phyloP scores from a whole-genome alignment of 2,113 vertebrate genomes.

The Accipiter virgatus region DNA sequence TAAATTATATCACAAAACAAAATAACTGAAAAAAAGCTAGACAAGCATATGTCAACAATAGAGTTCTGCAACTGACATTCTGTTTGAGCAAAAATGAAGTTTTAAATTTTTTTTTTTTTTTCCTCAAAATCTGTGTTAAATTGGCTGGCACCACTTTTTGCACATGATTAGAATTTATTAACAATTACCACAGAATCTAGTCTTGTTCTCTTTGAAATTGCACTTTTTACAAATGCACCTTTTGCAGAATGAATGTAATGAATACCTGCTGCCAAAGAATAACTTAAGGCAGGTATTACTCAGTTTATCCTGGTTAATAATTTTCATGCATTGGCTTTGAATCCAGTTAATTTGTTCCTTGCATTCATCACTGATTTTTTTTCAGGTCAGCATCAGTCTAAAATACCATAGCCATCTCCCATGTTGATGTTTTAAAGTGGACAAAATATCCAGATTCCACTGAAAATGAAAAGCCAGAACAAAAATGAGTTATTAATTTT shows the following conservation, averaged over 20 bases:
- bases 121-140: neutral
- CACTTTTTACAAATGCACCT: neutral
- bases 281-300: neutral
- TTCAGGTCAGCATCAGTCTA: neutral
- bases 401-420: neutral
- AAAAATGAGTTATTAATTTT: neutral
- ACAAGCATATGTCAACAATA: neutral
- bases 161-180: neutral
- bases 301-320: neutral
- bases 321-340: neutral
- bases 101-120: neutral
- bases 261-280: neutral
- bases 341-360: neutral
- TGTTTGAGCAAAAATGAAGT: neutral
- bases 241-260: neutral
- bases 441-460: neutral
- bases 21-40: neutral
- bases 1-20: neutral
- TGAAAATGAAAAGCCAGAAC: neutral
- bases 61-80: neutral
- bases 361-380: neutral
- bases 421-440: neutral
- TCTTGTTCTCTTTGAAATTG: neutral
- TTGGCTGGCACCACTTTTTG: neutral
- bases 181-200: neutral